Base-by-base conservation (phyloP, 2,888 invertebrate genomes). In the Spilosoma lubricipeda region DNA sequence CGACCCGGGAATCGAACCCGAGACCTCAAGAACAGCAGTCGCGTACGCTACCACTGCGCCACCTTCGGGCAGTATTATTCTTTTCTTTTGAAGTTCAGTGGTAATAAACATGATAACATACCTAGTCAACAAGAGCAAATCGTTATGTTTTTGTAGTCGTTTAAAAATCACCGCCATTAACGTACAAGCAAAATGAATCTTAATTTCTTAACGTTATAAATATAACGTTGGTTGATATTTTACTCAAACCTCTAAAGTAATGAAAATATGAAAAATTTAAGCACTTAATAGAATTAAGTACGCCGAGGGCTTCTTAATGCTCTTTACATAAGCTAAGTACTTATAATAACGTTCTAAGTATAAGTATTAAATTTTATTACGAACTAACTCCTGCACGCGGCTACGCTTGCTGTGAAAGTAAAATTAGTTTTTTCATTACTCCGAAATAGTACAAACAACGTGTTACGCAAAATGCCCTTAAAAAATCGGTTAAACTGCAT, bases 281-380 rank as follows among this genome's bases (percentile, higher is more conserved):
- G 68, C 72, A 72, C 76, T 83, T 81, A 75, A 76, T 68, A 75
- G 71, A 70, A 75, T 83, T 77, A 74, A 39, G 75, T 66, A 71
- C 72, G 36, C 67, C 4, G 18, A 67, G 48, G 76, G 73, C 65
- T 74, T 78, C 68, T 77, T 83, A 83, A 83, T 81, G 75, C 63
- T 72, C 71, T 76, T 80, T 76, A 75, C 65, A 70, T 59, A 33
- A 63, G 66, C 64, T 73, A 71, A 33, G 77, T 73, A 73, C 77
- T 76, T 72, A 63, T 30, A 69, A 71, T 71, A 76, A 72, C 39
- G 64, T 65, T 72, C 30, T 69, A 33, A 67, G 48, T 70, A 66
- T 67, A 27, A 65, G 56, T 70, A 66, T 68, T 71, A 66, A 59
- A 73, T 76, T 67, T 56, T 74, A 78, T 74, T 75, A 77, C 65